Evolutionary conservation across 1,140 invertebrate genomes (phyloP).

Genomic region (Pogonomyrmex californicus): DNA sequence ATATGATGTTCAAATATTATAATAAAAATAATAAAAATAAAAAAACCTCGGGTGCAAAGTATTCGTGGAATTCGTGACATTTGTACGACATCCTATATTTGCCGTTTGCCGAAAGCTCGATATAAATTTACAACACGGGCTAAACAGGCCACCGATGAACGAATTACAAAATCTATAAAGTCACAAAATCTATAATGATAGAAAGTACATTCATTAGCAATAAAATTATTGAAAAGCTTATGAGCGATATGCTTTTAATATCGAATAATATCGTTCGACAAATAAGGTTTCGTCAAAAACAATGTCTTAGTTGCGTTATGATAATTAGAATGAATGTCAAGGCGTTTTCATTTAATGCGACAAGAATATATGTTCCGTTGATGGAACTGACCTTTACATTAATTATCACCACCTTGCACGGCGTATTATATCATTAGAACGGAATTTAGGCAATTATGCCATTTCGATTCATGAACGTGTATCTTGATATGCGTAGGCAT

Average conservation of each 20-base stretch:
- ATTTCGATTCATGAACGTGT: constrained; percentile 43
- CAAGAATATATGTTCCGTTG: constrained; percentile 25
- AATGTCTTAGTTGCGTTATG: constrained; percentile 4
- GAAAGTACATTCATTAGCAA: background rate
- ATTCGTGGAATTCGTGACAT: background rate
- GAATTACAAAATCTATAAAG: background rate
- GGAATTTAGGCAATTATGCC: constrained; percentile 51
- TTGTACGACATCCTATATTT: background rate
- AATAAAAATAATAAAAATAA: background rate
- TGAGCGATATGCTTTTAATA: background rate
- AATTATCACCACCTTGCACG: constrained; percentile 28
- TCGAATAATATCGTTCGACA: background rate
- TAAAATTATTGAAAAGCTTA: background rate
- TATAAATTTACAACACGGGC: background rate
- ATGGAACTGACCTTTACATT: constrained; percentile 57
- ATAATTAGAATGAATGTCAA: constrained; percentile 45
- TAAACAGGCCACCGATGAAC: background rate
- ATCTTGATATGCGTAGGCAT: background rate
- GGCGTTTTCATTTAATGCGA: background rate
- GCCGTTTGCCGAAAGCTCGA: background rate
- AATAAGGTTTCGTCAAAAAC: background rate
- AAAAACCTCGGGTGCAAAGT: background rate
- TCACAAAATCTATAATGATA: background rate
- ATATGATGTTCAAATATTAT: background rate
- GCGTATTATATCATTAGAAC: constrained; percentile 40